Conservation (phyloP, 30 jellyfish, hydroid and myxozoan species). For the Morbakka virulenta region DNA sequence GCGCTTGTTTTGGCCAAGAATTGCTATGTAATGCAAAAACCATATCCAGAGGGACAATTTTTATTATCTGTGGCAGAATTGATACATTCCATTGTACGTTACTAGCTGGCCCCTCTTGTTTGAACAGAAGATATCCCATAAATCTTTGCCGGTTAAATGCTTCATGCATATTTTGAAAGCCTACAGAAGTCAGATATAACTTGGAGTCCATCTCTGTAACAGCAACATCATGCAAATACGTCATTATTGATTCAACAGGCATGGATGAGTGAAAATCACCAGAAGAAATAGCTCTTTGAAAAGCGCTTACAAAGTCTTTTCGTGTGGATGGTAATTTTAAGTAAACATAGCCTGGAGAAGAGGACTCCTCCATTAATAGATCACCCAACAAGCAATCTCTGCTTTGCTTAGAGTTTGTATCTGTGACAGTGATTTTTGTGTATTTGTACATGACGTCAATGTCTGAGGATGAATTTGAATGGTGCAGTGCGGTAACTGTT, state of each 20-base stretch:
- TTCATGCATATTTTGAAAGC: conserved; percentile 19
- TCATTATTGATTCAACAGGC: background rate
- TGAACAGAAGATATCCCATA: conserved; percentile 12
- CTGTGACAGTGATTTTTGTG: conserved; percentile 1
- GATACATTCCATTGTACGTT: conserved; percentile 20
- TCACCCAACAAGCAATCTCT: background rate
- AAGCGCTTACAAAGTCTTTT: background rate
- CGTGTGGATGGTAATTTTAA: background rate
- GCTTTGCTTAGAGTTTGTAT: background rate
- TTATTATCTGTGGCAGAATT: conserved; percentile 22
- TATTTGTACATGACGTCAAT: conserved; percentile 30
- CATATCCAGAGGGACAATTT: conserved; percentile 33
- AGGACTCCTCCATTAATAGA: background rate
- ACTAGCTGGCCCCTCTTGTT: conserved; percentile 51
- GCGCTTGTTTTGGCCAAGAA: conserved; percentile 40
- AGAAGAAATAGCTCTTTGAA: background rate
- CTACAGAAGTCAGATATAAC: background rate
- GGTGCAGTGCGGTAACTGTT: conserved; percentile 27
- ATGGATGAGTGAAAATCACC: conserved; percentile 30
- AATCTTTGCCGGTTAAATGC: conserved; percentile 23
- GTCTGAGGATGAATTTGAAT: conserved; percentile 28
- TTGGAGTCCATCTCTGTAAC: background rate
- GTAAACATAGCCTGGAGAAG: conserved; percentile 31
- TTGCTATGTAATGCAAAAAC: conserved; percentile 45
- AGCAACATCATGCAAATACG: conserved; percentile 3